Base-by-base conservation (phyloP, 2,113 vertebrate genomes). In the Ptilorrhoa leucosticta region DNA sequence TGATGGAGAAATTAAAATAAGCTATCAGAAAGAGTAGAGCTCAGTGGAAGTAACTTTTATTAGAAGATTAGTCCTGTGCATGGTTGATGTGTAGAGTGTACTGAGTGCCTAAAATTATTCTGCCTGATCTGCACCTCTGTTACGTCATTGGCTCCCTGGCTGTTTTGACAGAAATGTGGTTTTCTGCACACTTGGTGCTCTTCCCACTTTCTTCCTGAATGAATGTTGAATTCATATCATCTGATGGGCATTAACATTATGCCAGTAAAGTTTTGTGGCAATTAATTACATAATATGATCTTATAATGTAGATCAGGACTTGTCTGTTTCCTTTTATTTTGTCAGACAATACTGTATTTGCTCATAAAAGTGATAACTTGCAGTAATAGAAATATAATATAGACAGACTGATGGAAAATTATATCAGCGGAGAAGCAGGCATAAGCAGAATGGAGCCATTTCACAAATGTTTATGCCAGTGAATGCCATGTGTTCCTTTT, bases 401-500 rank as follows among this genome's bases (percentile, higher is more conserved):
- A 90, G 73, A 48, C 47, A 63, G 30, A 69, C 33, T 63, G 47
- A 40, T 1, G 27, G 39, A 87, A 90, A 84, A 81, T 70, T 45
- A 1, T 61, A 75, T 70, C 11, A 0, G 33, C 3, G 1, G 35
- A 91, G 26, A 83, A 65, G 33, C n/a, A 77, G 23, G 30, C 76
- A 47, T 63, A 89, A 84, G 47, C 60, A 78, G 64, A 89, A n/a
- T 26, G 42, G 17, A 75, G 56, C 14, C 71, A 78, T 87, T 87
- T 95, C 76, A 65, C 69, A 84, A 91, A 33, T 75, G 27, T 84
- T 93, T 78, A 58, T 71, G 51, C 65, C 83, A 95, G 72, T 73
- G 66, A 85, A 89, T 88, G 57, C 79, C 86, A 86, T 86, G 45
- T 96, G 44, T 75, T 89, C 65, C 33, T 95, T 94, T 84, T 35